Base-by-base conservation (phyloP, 1,140 invertebrate species). In the Thaumetopoea pityocampa region DNA sequence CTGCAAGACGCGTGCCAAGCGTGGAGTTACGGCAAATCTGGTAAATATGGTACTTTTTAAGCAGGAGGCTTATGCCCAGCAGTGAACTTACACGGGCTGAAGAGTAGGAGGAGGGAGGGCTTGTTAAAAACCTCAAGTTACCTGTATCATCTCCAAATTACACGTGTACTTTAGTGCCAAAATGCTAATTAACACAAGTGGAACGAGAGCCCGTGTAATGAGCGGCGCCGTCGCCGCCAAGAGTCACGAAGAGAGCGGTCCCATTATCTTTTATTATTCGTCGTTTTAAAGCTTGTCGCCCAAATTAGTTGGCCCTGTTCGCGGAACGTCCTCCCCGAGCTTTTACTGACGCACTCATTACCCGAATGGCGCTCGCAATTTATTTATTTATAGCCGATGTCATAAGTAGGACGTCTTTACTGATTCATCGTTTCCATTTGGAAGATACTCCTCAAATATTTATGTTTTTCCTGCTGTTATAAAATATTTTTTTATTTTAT, bases 261-360 rank as follows among this genome's bases (percentile, higher is more conserved):
- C 69, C 67, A 69, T 77, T 73, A 68, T 68, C 72, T 72, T 77
- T 77, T 77, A 77, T 77, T 77, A 73, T 68, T 53, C 58, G 53
- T 59, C 57, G 58, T 69, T 70, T 69, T 69, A 69, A 67, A 73
- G 57, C 62, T 59, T 65, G 67, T 73, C 67, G 61, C 63, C 72
- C 65, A 77, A 77, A 77, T 77, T 77, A 69, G 72, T 68, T 77
- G 69, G 67, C 58, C 53, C 65, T 71, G 63, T 63, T 69, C 54
- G 62, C 35, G 33, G 57, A 57, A 60, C 58, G 66, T 69, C 66
- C 63, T 61, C 50, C 14, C 37, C 23, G 29, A 4, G 42, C 35
- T 57, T n/a, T n/a, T 43, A 54, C 33, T 47, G 42, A 20, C 14
- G 12, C 38, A 45, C 44, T 60, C 56, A 61, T 67, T 67, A 63